These are phyloP conservation scores for Macrochelys suwanniensis DNA, from an alignment of 2,797 vertebrate species.

Conservation along the genomic window DNA sequence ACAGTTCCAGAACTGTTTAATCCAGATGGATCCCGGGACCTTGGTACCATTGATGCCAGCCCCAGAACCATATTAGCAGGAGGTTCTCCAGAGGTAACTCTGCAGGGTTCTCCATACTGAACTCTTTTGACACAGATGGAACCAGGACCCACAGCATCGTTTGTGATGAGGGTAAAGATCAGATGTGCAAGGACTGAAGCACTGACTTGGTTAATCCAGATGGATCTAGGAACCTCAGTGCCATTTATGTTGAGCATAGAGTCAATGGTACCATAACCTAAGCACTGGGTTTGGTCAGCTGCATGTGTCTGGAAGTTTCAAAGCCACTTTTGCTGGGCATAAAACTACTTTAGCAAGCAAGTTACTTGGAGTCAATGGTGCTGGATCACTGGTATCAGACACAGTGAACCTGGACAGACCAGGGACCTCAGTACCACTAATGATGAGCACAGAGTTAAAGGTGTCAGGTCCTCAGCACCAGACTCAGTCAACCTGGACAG, in stretches of 20 bases:
- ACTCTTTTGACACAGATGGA: not conserved
- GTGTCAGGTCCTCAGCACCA: not conserved
- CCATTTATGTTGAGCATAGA: not conserved
- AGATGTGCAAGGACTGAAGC: not conserved
- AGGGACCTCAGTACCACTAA: not conserved
- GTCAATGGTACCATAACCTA: not conserved
- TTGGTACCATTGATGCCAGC: not conserved
- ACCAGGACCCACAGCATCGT: accelerated
- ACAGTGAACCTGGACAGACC: not conserved
- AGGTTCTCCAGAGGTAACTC: not conserved
- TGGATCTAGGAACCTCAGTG: not conserved
- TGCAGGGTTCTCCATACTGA: not conserved
- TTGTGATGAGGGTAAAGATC: not conserved
- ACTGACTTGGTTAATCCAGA: not conserved
- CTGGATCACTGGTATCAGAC: not conserved
- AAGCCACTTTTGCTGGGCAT: not conserved
- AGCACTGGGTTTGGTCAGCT: not conserved
- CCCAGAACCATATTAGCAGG: not conserved
- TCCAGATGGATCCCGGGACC: not conserved
- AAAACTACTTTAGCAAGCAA: not conserved
- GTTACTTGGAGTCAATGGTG: not conserved
- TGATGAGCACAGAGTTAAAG: not conserved
- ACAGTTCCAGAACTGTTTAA: not conserved
- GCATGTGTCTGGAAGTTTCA: not conserved
- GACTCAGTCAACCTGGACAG: not conserved